These are phyloP conservation scores for Anadara kagoshimensis DNA, from an alignment of 1,140 invertebrate species.

Conservation along the genomic window DNA sequence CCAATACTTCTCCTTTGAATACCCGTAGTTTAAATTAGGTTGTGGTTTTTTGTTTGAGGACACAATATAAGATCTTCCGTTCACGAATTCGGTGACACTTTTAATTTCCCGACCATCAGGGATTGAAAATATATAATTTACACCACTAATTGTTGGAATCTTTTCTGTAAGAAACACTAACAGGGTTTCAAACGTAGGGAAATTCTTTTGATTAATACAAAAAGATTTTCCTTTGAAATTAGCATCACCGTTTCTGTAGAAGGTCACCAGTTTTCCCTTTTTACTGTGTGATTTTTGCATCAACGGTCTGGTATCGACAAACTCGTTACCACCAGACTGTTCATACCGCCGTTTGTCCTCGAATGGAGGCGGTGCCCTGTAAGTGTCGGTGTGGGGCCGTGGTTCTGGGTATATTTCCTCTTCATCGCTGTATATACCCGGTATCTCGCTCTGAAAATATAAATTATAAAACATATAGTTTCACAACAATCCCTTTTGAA, in stretches of 20 bases:
- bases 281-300: constrained; percentile 17
- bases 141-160: constrained; percentile 66
- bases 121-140: constrained; percentile 89
- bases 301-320: too few species aligned
- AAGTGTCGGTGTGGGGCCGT: constrained; percentile 41
- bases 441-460: constrained; percentile 52
- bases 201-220: constrained; percentile 86
- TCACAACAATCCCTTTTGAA: too few species aligned
- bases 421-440: constrained; percentile 39
- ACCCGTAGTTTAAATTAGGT: constrained; percentile 53
- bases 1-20: constrained; percentile 59
- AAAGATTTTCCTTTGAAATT: constrained; percentile 92
- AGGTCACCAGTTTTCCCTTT: constrained; percentile 81
- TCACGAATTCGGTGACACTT: constrained; percentile 89
- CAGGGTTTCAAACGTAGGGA: constrained; percentile 89
- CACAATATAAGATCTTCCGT: constrained; percentile 89
- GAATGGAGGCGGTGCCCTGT: constrained; percentile 15
- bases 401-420: constrained; percentile 26
- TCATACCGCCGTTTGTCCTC: constrained; percentile 19
- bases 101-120: constrained; percentile 87
- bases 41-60: constrained; percentile 89
- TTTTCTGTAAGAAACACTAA: constrained; percentile 79
- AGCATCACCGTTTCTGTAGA: constrained; percentile 94
- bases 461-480: background rate
- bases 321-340: constrained; percentile 4